These are phyloP conservation scores for Tethya wilhelma DNA, from an alignment of 37 sponge, comb jelly and placozoan species.

Conservation along the genomic window DNA sequence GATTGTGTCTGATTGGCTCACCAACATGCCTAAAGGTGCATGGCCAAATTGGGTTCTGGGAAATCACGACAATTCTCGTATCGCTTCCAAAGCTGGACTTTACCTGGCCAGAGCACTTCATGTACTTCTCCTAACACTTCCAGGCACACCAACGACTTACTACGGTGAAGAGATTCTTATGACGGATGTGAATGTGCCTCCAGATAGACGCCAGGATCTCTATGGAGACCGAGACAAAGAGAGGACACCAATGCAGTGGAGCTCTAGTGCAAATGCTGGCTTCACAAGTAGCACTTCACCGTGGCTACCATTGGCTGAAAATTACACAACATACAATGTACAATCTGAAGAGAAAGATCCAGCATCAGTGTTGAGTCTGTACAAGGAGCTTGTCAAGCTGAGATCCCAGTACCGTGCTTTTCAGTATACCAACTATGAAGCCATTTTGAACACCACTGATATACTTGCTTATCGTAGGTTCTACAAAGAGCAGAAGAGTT, in stretches of 20 bases:
- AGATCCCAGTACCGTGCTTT: conserved; percentile 27
- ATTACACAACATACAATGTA: conserved; percentile 56
- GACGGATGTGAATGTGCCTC: conserved; percentile 70
- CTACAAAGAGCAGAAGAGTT: conserved; percentile 3
- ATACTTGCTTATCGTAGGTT: conserved; percentile 59
- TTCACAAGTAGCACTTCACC: conserved; percentile 62
- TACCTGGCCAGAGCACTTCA: conserved; percentile 66
- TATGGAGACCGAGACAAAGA: conserved; percentile 69
- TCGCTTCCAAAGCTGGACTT: conserved; percentile 64
- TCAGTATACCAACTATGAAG: conserved; percentile 13
- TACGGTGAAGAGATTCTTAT: conserved; percentile 89
- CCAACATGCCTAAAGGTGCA: conserved; percentile 53
- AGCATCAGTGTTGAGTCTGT: conserved; percentile 58
- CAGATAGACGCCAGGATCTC: conserved; percentile 31
- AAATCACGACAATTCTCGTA: conserved; percentile 86
- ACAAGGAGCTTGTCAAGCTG: conserved; percentile 51
- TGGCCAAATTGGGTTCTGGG: conserved; percentile 96
- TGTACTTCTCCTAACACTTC: conserved; percentile 76
- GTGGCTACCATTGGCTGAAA: conserved; percentile 79
- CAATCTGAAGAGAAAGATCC: conserved; percentile 19
- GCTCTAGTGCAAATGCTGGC: conserved; percentile 64
- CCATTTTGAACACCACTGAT: conserved; percentile 28
- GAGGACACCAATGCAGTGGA: conserved; percentile 93
- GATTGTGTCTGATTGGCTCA: conserved; percentile 57
- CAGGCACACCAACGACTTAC: conserved; percentile 91